Evolutionary conservation across 2,797 vertebrate genomes (phyloP).

Genomic region (Pangasius larnaudii): DNA sequence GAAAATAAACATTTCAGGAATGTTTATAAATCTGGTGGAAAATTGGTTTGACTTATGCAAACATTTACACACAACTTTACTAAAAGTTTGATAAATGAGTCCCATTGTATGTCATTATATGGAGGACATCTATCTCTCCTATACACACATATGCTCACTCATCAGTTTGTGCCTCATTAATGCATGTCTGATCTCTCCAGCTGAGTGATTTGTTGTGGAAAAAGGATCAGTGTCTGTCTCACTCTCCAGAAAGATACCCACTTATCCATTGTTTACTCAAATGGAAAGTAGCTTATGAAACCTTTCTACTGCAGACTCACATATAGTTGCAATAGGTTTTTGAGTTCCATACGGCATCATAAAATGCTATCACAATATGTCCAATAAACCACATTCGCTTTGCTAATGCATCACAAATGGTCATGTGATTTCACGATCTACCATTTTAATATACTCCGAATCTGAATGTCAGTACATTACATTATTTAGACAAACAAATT

Average conservation of each 20-base stretch:
- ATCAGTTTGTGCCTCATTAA: constrained; percentile 3
- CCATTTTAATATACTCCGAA: background rate
- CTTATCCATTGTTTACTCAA: background rate
- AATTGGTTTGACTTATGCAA: background rate
- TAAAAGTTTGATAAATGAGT: background rate
- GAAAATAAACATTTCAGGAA: background rate
- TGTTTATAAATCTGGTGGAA: background rate
- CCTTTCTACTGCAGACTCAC: background rate
- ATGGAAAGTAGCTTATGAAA: background rate
- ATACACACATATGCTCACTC: background rate
- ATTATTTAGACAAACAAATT: background rate
- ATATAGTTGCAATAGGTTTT: background rate
- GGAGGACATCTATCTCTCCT: background rate
- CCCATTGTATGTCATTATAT: background rate
- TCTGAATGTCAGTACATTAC: background rate
- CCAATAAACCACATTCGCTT: background rate
- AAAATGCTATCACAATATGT: background rate
- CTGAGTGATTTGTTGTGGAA: background rate
- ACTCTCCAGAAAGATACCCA: background rate
- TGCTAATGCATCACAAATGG: background rate
- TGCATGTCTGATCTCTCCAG: background rate
- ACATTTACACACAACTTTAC: background rate
- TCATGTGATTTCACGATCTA: background rate
- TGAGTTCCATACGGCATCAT: background rate
- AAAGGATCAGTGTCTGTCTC: background rate